Evolutionary conservation across 2,113 vertebrate genomes (phyloP), one percentile per base, ranked within the genome.

Genomic region (Petaurus breviceps): DNA sequence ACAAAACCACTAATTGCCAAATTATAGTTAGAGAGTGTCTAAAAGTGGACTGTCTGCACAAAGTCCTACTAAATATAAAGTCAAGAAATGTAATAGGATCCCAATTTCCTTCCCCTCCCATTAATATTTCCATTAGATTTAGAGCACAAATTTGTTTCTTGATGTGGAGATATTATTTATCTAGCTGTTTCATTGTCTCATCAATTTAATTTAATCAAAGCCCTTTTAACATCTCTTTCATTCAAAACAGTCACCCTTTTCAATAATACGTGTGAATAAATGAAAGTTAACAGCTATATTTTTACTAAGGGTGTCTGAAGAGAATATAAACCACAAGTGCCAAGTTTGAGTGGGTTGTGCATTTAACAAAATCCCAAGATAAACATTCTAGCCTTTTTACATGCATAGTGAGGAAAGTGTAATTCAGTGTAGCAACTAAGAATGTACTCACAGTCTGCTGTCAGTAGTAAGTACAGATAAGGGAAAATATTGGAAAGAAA

Each of bases 301-400:
- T 90, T 92, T 54, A 91, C 43, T 51, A 47, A 92, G 46, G 16
- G 26, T 92, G 7, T 24, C 51, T 95, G 23, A 25, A 55, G 94
- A 92, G 3, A 94, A 92, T 61, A 91, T 90, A 95, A 94, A 77
- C 2, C 46, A 46, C 10, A 57, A 91, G 23, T 94, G 4, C 24
- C 49, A 91, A 92, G 16, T 94, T 93, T 93, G 68, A 94, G 37
- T 92, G 51, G 8, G 12, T 92, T 92, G 57, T 97, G 68, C 92
- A 94, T 97, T 96, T 96, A 90, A 92, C 2, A 90, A 95, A 96
- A 68, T 5, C 28, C 24, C 46, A 93, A 49, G 24, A 94, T 51
- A 91, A 95, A 55, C 37, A 91, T 0, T 89, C 94, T 25, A 91
- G 52, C 50, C n/a, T 84, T 51, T 95, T 94, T 51, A 92, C 26